Evolutionary conservation across 1,140 invertebrate species (phyloP).

Genomic region (Drosophila kikkawai): DNA sequence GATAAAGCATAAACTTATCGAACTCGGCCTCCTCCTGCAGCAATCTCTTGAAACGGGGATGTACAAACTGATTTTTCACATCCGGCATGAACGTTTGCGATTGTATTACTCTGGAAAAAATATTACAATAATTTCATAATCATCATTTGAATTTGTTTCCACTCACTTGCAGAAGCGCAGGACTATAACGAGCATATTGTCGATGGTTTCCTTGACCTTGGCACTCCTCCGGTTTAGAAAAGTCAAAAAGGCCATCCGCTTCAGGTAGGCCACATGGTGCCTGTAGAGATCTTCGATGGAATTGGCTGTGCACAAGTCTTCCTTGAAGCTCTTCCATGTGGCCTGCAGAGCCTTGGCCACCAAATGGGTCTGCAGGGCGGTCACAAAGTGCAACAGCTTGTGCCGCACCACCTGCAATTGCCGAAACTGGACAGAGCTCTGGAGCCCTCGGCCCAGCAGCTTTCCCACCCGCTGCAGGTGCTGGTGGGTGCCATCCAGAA

Average conservation of each 20-base stretch:
- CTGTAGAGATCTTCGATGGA: slow-evolving; percentile 90
- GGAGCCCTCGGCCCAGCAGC: slow-evolving; percentile 84
- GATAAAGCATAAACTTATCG: slow-evolving; percentile 77
- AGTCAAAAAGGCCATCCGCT: slow-evolving; percentile 89
- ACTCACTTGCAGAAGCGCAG: slow-evolving; percentile 89
- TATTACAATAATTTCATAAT: neutral
- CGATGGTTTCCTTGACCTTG: slow-evolving; percentile 88
- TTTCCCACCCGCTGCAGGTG: slow-evolving; percentile 86
- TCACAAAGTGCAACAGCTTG: slow-evolving; percentile 90
- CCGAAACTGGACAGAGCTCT: slow-evolving; percentile 87
- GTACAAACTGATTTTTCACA: slow-evolving; percentile 55
- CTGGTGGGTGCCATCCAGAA: slow-evolving; percentile 89
- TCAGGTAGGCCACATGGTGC: slow-evolving; percentile 89
- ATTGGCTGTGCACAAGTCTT: slow-evolving; percentile 87
- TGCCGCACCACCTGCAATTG: slow-evolving; percentile 89
- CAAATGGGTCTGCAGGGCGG: slow-evolving; percentile 90
- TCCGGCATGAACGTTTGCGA: slow-evolving; percentile 62
- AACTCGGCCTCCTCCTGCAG: slow-evolving; percentile 75
- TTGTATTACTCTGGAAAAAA: slow-evolving; percentile 64
- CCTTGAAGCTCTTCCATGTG: slow-evolving; percentile 90
- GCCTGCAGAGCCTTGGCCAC: slow-evolving; percentile 89
- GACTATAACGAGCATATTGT: slow-evolving; percentile 89
- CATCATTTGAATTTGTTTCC: neutral
- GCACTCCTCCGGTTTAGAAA: slow-evolving; percentile 89
- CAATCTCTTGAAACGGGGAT: slow-evolving; percentile 74